Evolutionary conservation across 2,888 invertebrate genomes (phyloP).

Genomic region (Clivina fossor): DNA sequence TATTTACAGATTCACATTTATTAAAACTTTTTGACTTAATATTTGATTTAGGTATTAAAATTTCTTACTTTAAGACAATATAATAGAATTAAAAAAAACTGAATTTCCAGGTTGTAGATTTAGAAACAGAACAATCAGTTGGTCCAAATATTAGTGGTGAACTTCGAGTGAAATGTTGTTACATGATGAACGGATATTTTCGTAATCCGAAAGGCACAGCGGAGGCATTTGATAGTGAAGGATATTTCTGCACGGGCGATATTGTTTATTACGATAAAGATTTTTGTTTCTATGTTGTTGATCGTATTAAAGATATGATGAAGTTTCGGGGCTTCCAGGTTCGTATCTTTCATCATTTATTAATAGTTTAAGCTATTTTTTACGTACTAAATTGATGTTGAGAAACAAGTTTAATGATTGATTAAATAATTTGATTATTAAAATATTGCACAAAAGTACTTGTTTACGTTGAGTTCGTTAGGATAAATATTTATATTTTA

Average conservation of each 20-base stretch:
- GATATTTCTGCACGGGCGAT: constrained; percentile 54
- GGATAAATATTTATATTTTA: no score
- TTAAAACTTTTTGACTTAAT: no score
- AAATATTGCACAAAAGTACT: no score
- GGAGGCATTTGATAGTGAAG: constrained; percentile 48
- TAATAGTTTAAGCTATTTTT: no score
- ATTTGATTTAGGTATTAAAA: no score
- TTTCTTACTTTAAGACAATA: no score
- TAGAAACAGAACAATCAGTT: constrained; percentile 49
- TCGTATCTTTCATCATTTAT: constrained; percentile 28
- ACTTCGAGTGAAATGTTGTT: constrained; percentile 52
- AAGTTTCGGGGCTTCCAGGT: constrained; percentile 54
- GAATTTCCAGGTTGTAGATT: constrained; percentile 51
- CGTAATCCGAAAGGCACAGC: constrained; percentile 50
- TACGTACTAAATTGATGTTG: no score
- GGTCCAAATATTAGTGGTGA: constrained; percentile 54
- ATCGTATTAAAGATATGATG: constrained; percentile 51
- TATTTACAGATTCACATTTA: no score
- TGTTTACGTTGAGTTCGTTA: no score
- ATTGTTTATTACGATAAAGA: constrained; percentile 52
- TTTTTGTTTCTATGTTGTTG: constrained; percentile 51
- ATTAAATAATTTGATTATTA: no score
- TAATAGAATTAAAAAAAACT: background rate
- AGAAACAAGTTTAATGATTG: no score
- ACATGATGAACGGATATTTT: constrained; percentile 50